Conservation (phyloP, 1,140 invertebrate species). For the Ditylenchus dipsaci region DNA sequence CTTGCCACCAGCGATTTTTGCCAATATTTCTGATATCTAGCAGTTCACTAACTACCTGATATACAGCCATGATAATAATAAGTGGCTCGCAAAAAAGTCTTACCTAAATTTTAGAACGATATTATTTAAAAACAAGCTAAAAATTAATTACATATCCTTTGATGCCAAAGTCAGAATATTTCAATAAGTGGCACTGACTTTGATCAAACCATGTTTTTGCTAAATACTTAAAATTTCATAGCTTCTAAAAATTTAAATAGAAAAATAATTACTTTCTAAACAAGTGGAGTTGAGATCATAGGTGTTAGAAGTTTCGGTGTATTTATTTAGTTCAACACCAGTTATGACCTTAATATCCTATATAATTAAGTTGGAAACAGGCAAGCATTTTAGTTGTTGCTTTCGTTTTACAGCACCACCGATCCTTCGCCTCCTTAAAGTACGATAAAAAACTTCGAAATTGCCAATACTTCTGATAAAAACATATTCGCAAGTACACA, state of each 20-base stretch:
- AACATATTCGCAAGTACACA: too few species aligned
- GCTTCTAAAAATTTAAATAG: not conserved
- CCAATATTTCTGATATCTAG: conserved; percentile 37
- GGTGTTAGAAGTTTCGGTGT: too few species aligned
- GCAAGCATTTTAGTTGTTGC: too few species aligned
- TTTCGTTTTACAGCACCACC: too few species aligned
- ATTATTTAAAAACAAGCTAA: not conserved
- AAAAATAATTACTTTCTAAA: not conserved
- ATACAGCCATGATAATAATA: conserved; percentile 37
- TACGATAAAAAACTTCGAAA: too few species aligned
- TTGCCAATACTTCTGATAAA: too few species aligned
- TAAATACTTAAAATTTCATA: not conserved
- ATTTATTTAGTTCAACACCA: too few species aligned
- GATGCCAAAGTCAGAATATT: conserved; percentile 27
- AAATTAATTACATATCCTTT: conserved; percentile 17
- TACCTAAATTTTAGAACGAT: conserved; percentile 21
- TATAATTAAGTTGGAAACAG: not conserved
- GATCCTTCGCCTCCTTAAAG: too few species aligned
- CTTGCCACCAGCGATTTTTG: conserved; percentile 50
- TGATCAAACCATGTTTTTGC: not conserved
- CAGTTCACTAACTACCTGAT: conserved; percentile 16
- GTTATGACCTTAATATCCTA: not conserved
- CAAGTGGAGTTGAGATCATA: not conserved
- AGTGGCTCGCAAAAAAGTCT: conserved; percentile 39
- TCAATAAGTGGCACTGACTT: conserved; percentile 24